Evolutionary conservation across 2,113 vertebrate species (phyloP), one percentile per base, ranked within the genome.

Genomic region (Symphodus melops): DNA sequence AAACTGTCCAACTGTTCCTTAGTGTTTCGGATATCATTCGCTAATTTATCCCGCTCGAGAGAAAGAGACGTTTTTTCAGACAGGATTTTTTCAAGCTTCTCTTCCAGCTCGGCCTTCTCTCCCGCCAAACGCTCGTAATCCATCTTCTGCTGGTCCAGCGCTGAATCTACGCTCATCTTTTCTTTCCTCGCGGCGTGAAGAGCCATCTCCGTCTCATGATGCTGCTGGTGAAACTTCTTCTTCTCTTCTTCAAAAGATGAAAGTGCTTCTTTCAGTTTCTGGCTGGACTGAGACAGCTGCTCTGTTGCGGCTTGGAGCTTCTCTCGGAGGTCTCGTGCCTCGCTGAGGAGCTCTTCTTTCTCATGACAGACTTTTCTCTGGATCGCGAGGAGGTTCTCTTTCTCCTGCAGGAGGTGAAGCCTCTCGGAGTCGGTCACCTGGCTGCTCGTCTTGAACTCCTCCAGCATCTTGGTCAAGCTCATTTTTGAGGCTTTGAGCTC

Each of bases 351-450:
- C 7, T 95, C 90, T 25, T 96, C 95, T 36, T 90, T 96, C 81
- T 97, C 95, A 1, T 89, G 90, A 41, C 89, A 80, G 53, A 95
- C 91, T 77, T 91, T 95, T 60, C 78, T 92, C 72, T 97, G 94
- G 0, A 86, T 82, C 1, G 93, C 82, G 9, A 94, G 88, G 21
- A 97, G 77, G 52, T 92, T 86, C 72, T 98, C 96, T 58, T 97
- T 98, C 84, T 98, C 96, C 11, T 94, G 95, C 33, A 96, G 82
- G 21, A 98, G 93, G 37, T 94, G 90, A 64, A 95, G 60, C 33
- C 92, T 91, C 48, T 98, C 94, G 0, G 94, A 95, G 77, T 94
- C 92, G 0, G 95, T 94, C 19, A 87, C 77, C 13, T 96, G 95
- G 68, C 92, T 94, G 2, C 92, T 95, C 8, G 94, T 92, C 86